Evolutionary conservation across 1,140 invertebrate genomes (phyloP), one percentile per base, ranked within the genome.

Genomic region (Rhagoletis zephyria): DNA sequence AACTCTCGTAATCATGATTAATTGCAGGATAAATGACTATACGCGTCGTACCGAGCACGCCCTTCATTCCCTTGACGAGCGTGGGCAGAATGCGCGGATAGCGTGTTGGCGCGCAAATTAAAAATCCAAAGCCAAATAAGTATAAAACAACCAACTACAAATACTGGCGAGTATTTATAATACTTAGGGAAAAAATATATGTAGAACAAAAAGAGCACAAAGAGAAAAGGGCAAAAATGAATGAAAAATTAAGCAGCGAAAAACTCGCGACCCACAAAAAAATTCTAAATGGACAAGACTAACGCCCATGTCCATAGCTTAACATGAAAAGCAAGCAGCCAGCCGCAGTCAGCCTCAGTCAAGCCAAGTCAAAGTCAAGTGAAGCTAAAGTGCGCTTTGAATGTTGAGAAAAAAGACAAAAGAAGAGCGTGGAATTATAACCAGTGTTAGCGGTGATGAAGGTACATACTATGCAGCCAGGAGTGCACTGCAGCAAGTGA

Each of bases 11-110:
- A 91, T 91, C 90, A 91, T 91, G 90, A 91, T 91, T 91, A 91
- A 91, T 91, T 90, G 90, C 90, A 90, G 90, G 88, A 90, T 90
- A 91, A 91, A 91, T 91, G 90, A 91, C 89, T 88, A 81, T 81
- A 85, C 85, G 67, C 87, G 42, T 14, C 67, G 14, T 65, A 86
- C 30, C 30, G 1, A 30, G 30, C 64, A 85, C 85, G 85, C 51
- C 30, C 56, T 85, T 63, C 42, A 85, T 67, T 48, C n/a, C 40
- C 48, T 40, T 10, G 63, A 65, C 48, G 45, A 64, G 12, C 67
- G 3, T 10, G 51, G 51, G 10, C 51, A 56, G 30, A 30, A 30
- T 30, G 10, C 60, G 14, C 61, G 77, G 51, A 63, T 51, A 85
- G 63, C 77, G 87, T 88, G 77, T 88, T 89, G 56, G 81, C 42